A percentile compares a stretch with the other conserved stretches of the same genome.
phyloP scores from a whole-genome alignment of 2,113 vertebrate genomes.

The Ictidomys tridecemlineatus region DNA sequence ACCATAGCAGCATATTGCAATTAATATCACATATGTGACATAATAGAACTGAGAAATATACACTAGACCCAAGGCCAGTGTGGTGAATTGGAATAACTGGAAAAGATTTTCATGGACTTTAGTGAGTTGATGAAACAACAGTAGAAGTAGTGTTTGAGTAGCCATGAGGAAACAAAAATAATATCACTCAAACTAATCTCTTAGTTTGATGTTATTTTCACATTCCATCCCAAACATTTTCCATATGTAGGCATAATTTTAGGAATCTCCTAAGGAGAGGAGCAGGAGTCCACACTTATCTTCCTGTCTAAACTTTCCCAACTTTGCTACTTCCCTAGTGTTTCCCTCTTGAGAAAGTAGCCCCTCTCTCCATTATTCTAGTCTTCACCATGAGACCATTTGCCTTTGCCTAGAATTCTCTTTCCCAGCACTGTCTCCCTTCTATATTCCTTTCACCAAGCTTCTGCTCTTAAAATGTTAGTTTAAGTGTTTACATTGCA shows the following conservation, averaged over 20 bases:
- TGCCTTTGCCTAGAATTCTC: not conserved
- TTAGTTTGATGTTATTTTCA: not conserved
- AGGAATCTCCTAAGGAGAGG: not conserved
- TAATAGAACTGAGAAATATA: not conserved
- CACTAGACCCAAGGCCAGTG: no score
- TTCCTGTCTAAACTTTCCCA: not conserved
- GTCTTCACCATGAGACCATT: not conserved
- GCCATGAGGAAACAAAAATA: not conserved
- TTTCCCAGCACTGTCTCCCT: not conserved
- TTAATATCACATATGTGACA: not conserved
- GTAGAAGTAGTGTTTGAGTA: not conserved
- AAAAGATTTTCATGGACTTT: not conserved
- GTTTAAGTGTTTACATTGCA: not conserved
- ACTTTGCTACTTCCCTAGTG: not conserved
- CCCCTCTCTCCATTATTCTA: no score
- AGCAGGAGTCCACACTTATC: not conserved
- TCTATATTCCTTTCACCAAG: not conserved
- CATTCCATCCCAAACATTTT: not conserved
- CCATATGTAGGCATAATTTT: not conserved
- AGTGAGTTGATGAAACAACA: slow-evolving; percentile 36
- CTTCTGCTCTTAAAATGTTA: not conserved
- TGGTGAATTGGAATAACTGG: no score
- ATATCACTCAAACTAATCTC: slow-evolving; percentile 1
- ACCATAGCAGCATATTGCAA: not conserved
- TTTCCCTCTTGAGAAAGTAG: not conserved